These are phyloP conservation scores for Hirtodrosophila trivittata DNA, from an alignment of 2,888 invertebrate genomes.

Conservation along the genomic window DNA sequence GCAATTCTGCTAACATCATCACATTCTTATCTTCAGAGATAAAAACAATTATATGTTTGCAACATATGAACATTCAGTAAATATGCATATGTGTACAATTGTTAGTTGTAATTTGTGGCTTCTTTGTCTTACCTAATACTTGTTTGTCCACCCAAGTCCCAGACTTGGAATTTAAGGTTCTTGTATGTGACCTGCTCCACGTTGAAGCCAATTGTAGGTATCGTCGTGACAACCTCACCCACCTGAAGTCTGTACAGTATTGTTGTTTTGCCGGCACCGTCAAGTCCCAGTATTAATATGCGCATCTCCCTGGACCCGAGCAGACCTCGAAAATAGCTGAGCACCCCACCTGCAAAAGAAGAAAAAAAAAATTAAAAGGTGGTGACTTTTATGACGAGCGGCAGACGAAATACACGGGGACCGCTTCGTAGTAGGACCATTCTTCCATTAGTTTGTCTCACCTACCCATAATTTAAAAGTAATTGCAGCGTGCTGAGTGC, in stretches of 20 bases:
- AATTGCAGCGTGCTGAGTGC: slow-evolving; percentile 56
- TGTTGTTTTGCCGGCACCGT: slow-evolving; percentile 99
- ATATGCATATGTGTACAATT: too few species aligned
- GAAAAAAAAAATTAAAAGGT: slow-evolving; percentile 21
- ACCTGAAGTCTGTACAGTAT: slow-evolving; percentile 99
- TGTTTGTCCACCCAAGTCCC: slow-evolving; percentile 99
- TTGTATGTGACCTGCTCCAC: slow-evolving; percentile 99
- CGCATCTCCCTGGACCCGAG: slow-evolving; percentile 99
- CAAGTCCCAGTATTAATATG: slow-evolving; percentile 98
- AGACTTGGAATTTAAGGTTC: slow-evolving; percentile 99
- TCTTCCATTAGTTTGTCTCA: not conserved
- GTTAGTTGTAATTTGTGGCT: too few species aligned
- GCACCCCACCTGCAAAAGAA: slow-evolving; percentile 91
- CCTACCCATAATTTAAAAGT: slow-evolving; percentile 65
- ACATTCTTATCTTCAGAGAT: slow-evolving; percentile 1
- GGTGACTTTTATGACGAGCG: slow-evolving; percentile 52
- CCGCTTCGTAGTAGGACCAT: not conserved
- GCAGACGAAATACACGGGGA: slow-evolving; percentile 23
- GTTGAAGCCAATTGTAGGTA: slow-evolving; percentile 99
- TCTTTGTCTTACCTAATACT: slow-evolving; percentile 92
- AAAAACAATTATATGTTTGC: not conserved
- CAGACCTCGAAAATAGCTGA: slow-evolving; percentile 98
- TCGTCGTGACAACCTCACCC: slow-evolving; percentile 99
- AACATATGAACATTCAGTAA: not conserved
- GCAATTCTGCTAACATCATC: too few species aligned